Conservation (phyloP, 2,113 vertebrate genomes). For the rabbit (Oryctolagus cuniculus) region mOryCun1.1 NC_091437.1:21610001-21610500, state of each 20-base stretch:
- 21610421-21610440: not conserved
- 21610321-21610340: not conserved
- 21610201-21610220: not conserved
- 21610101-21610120: not conserved
- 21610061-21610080: conserved; percentile 11
- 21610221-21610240: not conserved
- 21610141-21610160: no score
- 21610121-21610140: not conserved
- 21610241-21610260: not conserved
- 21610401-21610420: not conserved
- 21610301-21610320: not conserved
- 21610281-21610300: not conserved
- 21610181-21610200: not conserved
- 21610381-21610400: not conserved
- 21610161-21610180: not conserved
- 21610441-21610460: not conserved
- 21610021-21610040: conserved; percentile 66
- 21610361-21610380: no score
- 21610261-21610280: not conserved
- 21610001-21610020: conserved; percentile 64
- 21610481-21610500: not conserved
- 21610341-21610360: not conserved
- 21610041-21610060: conserved; percentile 59
- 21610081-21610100: not conserved
- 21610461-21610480: not conserved